Conservation (phyloP, 2,888 invertebrate species). For the Didymodactylos carnosus region DNA sequence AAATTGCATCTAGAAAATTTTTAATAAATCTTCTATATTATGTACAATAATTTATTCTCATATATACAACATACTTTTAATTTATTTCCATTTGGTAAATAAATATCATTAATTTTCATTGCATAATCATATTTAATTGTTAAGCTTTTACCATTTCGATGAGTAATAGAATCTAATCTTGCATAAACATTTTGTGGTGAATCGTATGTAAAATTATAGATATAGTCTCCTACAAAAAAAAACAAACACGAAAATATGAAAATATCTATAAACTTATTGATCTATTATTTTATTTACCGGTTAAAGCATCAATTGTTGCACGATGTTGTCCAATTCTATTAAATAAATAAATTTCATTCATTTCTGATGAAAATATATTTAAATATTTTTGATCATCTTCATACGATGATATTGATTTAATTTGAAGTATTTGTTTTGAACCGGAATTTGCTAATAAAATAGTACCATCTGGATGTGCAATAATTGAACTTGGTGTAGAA, state of each 20-base stretch:
- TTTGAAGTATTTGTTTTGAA: constrained; percentile 17
- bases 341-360: constrained; percentile 54
- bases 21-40: not conserved
- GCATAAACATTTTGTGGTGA: not conserved
- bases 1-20: not conserved
- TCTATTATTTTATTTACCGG: constrained; percentile 80
- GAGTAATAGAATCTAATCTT: not conserved
- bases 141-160: not conserved
- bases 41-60: too few relatives aligned
- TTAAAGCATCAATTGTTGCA: constrained; percentile 74
- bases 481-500: too few relatives aligned
- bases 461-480: constrained; percentile 49
- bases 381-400: constrained; percentile 36
- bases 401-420: constrained; percentile 1
- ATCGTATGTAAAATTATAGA: not conserved
- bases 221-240: not conserved
- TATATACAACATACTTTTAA: not conserved
- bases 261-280: too few relatives aligned
- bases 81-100: not conserved
- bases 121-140: not conserved
- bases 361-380: constrained; percentile 74
- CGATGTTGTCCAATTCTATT: constrained; percentile 72
- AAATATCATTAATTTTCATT: not conserved
- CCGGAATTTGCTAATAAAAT: constrained; percentile 84
- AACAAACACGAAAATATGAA: not conserved